These are phyloP conservation scores for Sarcophilus harrisii DNA, from an alignment of 2,797 vertebrate genomes.

Conservation along the genomic window DNA sequence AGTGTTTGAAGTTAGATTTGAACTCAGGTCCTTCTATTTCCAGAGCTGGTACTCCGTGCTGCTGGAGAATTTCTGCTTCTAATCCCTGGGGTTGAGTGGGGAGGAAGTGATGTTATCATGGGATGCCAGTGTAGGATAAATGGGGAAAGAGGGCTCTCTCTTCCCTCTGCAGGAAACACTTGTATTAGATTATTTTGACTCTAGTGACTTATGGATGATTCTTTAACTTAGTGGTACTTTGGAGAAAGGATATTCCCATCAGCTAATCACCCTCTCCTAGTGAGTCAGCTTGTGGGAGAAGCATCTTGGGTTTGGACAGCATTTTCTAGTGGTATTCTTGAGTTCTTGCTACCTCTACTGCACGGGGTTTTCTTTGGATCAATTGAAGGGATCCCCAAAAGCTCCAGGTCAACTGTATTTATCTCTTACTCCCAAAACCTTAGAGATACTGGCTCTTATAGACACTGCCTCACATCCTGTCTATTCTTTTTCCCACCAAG, in stretches of 20 bases:
- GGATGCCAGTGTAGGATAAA: not conserved
- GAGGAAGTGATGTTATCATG: not conserved
- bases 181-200: not conserved
- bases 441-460: not conserved
- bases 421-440: not conserved
- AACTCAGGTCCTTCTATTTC: no score
- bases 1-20: no score
- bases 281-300: not conserved
- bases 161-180: not conserved
- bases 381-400: not conserved
- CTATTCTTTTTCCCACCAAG: not conserved
- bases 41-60: no score
- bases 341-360: not conserved
- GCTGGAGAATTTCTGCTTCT: not conserved
- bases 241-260: not conserved
- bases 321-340: not conserved
- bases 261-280: not conserved
- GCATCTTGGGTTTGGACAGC: not conserved
- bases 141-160: not conserved
- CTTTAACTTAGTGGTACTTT: not conserved
- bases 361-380: not conserved
- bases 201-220: not conserved
- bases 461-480: not conserved
- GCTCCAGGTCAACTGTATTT: not conserved
- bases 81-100: not conserved